Evolutionary conservation across 2,113 vertebrate species (phyloP).

Genomic region (Todiramphus chloris): DNA sequence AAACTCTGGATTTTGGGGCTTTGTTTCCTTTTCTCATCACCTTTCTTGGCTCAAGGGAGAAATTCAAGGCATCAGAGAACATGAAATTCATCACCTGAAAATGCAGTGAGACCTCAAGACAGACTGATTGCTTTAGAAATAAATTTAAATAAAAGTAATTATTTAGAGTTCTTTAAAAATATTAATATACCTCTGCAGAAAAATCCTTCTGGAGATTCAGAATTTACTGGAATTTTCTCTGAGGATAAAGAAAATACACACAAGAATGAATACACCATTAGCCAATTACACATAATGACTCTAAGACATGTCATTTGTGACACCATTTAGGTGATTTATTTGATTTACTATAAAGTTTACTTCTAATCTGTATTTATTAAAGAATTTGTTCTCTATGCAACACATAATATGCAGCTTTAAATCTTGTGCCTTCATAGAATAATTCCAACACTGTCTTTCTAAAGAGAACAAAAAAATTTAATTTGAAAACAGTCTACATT

Average conservation of each 20-base stretch:
- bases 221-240: slow-evolving; percentile 63
- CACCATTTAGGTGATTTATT: slow-evolving; percentile 65
- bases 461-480: neutral
- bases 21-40: slow-evolving; percentile 62
- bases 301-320: slow-evolving; percentile 28
- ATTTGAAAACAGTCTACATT: neutral
- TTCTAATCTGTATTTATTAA: slow-evolving; percentile 34
- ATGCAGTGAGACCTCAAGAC: slow-evolving; percentile 42
- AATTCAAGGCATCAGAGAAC: slow-evolving; percentile 55
- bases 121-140: slow-evolving; percentile 56
- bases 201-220: slow-evolving; percentile 64
- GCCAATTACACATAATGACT: slow-evolving; percentile 71
- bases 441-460: neutral
- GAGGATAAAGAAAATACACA: slow-evolving; percentile 33
- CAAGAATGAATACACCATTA: slow-evolving; percentile 67
- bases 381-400: neutral
- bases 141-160: slow-evolving; percentile 73
- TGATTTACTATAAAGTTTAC: neutral
- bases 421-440: neutral
- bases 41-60: slow-evolving; percentile 46
- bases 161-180: slow-evolving; percentile 59
- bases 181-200: slow-evolving; percentile 47
- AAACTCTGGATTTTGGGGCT: slow-evolving; percentile 43
- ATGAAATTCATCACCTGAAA: slow-evolving; percentile 68
- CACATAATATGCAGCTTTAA: neutral